A percentile compares a stretch with the other conserved stretches of the same genome.
Evolutionary conservation across 2,888 invertebrate genomes (phyloP).

Genomic region (Volucella inflata): DNA sequence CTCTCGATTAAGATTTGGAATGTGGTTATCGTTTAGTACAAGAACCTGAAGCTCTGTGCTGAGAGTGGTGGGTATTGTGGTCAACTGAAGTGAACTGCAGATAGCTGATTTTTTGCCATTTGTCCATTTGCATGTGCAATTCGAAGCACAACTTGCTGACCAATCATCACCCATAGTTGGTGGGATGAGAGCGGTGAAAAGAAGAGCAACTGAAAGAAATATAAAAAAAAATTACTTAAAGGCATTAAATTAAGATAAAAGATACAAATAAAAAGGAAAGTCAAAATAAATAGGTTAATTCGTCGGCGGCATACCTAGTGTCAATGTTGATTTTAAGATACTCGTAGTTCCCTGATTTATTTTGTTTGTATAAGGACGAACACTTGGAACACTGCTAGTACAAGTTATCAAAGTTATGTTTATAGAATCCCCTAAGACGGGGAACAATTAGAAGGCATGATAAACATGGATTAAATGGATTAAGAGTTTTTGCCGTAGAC

Average conservation of each 20-base stretch:
- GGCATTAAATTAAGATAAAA: not conserved
- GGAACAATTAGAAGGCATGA: no score
- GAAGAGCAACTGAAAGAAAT: constrained; percentile 76
- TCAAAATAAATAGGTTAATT: no score
- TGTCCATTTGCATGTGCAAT: constrained; percentile 96
- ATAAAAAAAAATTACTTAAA: constrained; percentile 4
- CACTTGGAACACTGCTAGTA: no score
- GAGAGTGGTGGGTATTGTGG: constrained; percentile 89
- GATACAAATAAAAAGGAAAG: not conserved
- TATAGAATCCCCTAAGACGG: no score
- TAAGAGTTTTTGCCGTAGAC: no score
- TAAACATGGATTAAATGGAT: no score
- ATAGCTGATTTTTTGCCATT: constrained; percentile 95
- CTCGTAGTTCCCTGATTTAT: no score
- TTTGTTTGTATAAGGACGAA: no score
- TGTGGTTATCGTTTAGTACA: constrained; percentile 92
- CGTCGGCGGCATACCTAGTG: no score
- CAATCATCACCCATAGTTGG: constrained; percentile 88
- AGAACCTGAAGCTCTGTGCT: constrained; percentile 90
- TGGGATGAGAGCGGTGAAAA: constrained; percentile 77
- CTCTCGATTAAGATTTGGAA: constrained; percentile 90
- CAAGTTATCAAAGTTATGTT: no score
- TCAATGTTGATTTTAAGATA: no score
- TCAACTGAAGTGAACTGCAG: constrained; percentile 92
- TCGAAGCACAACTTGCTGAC: constrained; percentile 92